Evolutionary conservation across 2,888 invertebrate species (phyloP), one percentile per base, ranked within the genome.

Genomic region (Ctenicera cuprea): DNA sequence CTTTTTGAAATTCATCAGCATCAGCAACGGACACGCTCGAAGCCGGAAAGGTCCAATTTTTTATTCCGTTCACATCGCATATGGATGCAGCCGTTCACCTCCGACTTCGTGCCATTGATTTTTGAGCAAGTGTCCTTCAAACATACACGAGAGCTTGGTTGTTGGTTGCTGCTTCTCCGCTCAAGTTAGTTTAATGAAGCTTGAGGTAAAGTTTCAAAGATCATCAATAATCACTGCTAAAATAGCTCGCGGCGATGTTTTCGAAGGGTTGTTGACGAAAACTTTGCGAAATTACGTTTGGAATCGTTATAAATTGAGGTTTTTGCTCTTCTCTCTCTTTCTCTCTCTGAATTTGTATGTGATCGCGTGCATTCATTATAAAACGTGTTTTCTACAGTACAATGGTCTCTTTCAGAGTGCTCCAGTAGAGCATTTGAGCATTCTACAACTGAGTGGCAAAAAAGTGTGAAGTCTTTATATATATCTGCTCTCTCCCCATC

Each of bases 1-100:
- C 65, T 71, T 71, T 74, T 74, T 74, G 67, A 74, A 71, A 74
- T 74, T 71, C 67, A 66, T 67, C 71, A 62, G 69, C 70, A 71
- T 62, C 62, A 64, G 57, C 67, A 66, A 30, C 61, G 52, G 48
- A 57, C 63, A 57, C 30, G 70, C 57, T 62, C 30, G 38, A 20
- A 37, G 70, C 78, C 80, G 78, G 80, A 79, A 80, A 76, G 75
- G 73, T 76, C 77, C 76, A 74, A 78, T 79, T 80, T 74, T 73
- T 77, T 79, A 80, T 80, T 80, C 80, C 50, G 64, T 64, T 76
- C 80, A 75, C 76, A 75, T 72, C 73, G 71, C 50, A 68, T 73
- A 68, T 71, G 71, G 74, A 75, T 71, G 71, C 74, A 75, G 74
- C 66, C 74, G 66, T 68, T 75, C 74, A 75, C 74, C 74, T 74